Evolutionary conservation across 92 coral and sea anemone genomes (phyloP), one percentile per base, ranked within the genome.

Genomic region (Palythoa grandis): DNA sequence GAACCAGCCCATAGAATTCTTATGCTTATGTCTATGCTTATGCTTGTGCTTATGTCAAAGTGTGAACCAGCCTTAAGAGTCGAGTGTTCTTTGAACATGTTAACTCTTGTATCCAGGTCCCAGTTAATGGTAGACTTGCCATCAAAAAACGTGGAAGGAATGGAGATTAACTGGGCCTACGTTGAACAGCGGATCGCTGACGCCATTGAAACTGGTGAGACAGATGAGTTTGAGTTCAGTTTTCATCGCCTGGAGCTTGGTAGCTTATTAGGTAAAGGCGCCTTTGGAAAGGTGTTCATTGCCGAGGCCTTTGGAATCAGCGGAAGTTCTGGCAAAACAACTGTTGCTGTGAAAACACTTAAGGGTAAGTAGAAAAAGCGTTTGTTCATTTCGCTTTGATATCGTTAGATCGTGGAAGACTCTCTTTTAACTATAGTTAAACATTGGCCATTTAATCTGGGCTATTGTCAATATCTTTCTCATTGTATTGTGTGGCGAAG

Each of bases 181-280:
- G 94, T 96, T 13, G 98, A 95, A 74, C 99, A 94, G 90, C 98
- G 95, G 65, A 96, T 96, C 66, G 97, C 93, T 53, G 94, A 96
- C 63, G 99, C 99, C 48, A 84, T 96, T 67, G 86, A 88, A 66
- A 82, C 86, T 40, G 99, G 99, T 29, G 96, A 95, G 29, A 90
- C 98, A 23, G 99, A 96, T 24, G 95, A 95, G 53, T 96, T 86
- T 82, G 99, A 96, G 92, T 88, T 95, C 88, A 96, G 96, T 5
- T 93, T 91, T 56, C 98, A 96, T 82, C 90, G 96, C 60, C 89
- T 96, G 53, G 96, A 91, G 74, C 91, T 94, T 38, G 98, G 95
- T n/a, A 85, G 87, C 35, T 88, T 92, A 66, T 84, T 96, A 5
- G 99, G 99, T 5, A 93, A 90, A 86, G 99, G 99, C 2, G 99